A percentile compares a stretch with the other conserved stretches of the same genome.
Evolutionary conservation across 2,888 invertebrate genomes (phyloP).

Genomic region (Erebia aethiops): DNA sequence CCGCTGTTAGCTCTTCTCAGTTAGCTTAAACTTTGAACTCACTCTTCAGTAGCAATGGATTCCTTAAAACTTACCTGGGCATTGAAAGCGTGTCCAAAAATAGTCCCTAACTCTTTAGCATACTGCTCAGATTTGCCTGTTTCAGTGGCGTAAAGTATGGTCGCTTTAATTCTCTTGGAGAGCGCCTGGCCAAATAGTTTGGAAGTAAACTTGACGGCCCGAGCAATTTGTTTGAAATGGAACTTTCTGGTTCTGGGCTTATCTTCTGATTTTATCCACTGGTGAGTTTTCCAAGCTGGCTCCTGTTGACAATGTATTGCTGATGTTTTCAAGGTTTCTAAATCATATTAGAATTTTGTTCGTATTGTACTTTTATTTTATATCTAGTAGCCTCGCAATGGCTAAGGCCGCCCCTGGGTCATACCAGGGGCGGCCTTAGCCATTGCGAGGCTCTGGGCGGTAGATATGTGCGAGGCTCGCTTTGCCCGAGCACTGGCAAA

Average conservation of each 20-base stretch:
- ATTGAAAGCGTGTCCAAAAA: conserved; percentile 97
- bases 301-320: conserved; percentile 78
- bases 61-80: conserved; percentile 86
- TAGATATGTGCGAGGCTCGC: too few relatives aligned
- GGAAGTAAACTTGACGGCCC: conserved; percentile 97
- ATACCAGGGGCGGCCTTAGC: too few relatives aligned
- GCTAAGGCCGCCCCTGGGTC: too few relatives aligned
- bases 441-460: too few relatives aligned
- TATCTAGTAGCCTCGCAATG: too few relatives aligned
- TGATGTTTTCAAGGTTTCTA: background rate
- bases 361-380: too few relatives aligned
- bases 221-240: conserved; percentile 97
- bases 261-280: conserved; percentile 87
- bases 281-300: conserved; percentile 94
- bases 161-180: conserved; percentile 96
- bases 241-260: conserved; percentile 91
- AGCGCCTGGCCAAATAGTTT: conserved; percentile 96
- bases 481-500: too few relatives aligned
- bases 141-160: conserved; percentile 96
- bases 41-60: background rate
- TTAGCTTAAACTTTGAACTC: background rate
- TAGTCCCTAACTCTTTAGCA: conserved; percentile 93
- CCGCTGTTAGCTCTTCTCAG: background rate
- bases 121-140: conserved; percentile 98
- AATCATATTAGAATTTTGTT: background rate